These are phyloP conservation scores for Troilus luridus DNA, from an alignment of 2,888 invertebrate genomes.

Conservation along the genomic window DNA sequence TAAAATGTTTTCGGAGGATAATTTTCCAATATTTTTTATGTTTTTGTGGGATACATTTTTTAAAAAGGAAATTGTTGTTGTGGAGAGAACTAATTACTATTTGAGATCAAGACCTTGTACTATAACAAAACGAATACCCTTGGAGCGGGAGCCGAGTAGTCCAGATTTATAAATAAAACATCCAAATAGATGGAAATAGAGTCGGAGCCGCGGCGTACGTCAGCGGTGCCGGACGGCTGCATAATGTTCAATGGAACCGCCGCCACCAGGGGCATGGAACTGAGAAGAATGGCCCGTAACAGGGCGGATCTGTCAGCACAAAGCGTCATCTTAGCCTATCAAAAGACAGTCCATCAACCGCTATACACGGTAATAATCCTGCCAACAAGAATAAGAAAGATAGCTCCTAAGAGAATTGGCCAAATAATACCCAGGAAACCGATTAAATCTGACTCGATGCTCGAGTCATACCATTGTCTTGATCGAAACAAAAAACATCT, in stretches of 20 bases:
- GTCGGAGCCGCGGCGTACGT: background rate
- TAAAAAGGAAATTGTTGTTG: background rate
- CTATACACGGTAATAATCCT: background rate
- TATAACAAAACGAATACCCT: background rate
- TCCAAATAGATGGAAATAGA: conserved; percentile 36
- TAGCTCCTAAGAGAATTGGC: too few relatives aligned
- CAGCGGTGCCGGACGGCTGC: background rate
- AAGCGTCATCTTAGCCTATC: background rate
- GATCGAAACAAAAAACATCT: too few relatives aligned
- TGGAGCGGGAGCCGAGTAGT: background rate
- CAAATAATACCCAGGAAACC: too few relatives aligned
- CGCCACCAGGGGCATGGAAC: background rate
- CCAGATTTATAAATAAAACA: conserved; percentile 20
- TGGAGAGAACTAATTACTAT: background rate
- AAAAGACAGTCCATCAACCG: background rate
- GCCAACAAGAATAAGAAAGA: too few relatives aligned
- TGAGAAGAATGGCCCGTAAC: background rate
- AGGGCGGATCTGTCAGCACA: background rate
- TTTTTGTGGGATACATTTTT: too few relatives aligned
- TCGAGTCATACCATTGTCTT: too few relatives aligned
- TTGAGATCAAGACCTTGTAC: background rate
- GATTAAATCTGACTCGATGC: too few relatives aligned
- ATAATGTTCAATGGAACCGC: background rate
- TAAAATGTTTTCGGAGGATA: too few relatives aligned
- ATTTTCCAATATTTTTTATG: too few relatives aligned